Percentiles rank a stretch among this genome's conserved stretches.
These are phyloP conservation scores for Lucilia sericata DNA, from an alignment of 1,140 invertebrate genomes.

Conservation along the genomic window DNA sequence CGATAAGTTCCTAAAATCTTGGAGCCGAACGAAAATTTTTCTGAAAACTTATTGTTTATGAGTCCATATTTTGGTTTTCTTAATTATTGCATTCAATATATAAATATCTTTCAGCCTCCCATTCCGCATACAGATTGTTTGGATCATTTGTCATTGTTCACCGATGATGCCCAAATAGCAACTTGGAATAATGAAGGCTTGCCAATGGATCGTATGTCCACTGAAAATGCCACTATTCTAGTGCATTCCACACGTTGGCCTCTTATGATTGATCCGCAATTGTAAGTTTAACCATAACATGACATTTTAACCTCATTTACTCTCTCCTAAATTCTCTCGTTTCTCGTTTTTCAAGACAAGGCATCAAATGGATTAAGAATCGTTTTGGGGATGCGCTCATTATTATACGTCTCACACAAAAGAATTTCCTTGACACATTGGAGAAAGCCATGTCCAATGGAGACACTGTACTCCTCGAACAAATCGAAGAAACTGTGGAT, in stretches of 20 bases:
- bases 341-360: slow-evolving; percentile 73
- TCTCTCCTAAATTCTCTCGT: neutral
- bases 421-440: slow-evolving; percentile 86
- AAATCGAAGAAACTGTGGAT: slow-evolving; percentile 90
- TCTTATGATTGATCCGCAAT: slow-evolving; percentile 93
- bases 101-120: slow-evolving; percentile 72
- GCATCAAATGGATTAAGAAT: slow-evolving; percentile 96
- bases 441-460: slow-evolving; percentile 86
- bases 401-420: slow-evolving; percentile 83
- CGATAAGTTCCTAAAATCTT: too few species aligned
- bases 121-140: slow-evolving; percentile 85
- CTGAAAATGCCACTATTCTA: slow-evolving; percentile 95
- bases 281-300: slow-evolving; percentile 59
- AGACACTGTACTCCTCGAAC: slow-evolving; percentile 84
- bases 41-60: too few species aligned
- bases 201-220: slow-evolving; percentile 92
- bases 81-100: too few species aligned
- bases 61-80: neutral
- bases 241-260: slow-evolving; percentile 93
- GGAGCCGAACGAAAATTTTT: too few species aligned
- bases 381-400: slow-evolving; percentile 79
- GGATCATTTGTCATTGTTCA: slow-evolving; percentile 85
- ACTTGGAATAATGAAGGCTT: slow-evolving; percentile 96
- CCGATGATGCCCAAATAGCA: slow-evolving; percentile 92
- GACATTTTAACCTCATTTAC: neutral